Evolutionary conservation across 2,888 invertebrate genomes (phyloP).

Genomic region (Clitarchus hookeri): DNA sequence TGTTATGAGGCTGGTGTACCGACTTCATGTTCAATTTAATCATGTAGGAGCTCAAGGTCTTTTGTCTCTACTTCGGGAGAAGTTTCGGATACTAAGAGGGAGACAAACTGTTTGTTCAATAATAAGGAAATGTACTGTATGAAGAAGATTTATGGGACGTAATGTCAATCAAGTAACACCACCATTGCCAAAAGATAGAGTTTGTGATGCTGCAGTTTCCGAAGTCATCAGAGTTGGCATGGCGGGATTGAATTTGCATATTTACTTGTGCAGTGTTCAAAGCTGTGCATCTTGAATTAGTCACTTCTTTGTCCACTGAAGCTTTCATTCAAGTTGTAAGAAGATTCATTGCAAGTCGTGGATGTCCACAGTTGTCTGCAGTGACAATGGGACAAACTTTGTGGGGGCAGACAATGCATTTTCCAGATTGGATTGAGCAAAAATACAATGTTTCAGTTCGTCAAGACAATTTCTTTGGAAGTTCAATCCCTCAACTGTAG

Average conservation of each 20-base stretch:
- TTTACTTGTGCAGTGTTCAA: slow-evolving; percentile 53
- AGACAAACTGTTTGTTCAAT: too few species aligned
- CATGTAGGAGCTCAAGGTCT: too few species aligned
- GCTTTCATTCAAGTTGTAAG: too few species aligned
- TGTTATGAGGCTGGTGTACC: too few species aligned
- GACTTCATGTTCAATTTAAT: too few species aligned
- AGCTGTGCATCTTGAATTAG: slow-evolving; percentile 49
- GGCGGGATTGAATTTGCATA: slow-evolving; percentile 48
- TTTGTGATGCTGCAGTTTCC: too few species aligned
- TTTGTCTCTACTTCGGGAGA: too few species aligned
- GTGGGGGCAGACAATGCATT: background rate
- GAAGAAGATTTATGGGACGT: slow-evolving; percentile 40
- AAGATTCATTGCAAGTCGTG: slow-evolving; percentile 44
- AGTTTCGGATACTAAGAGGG: too few species aligned
- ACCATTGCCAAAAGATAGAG: slow-evolving; percentile 48
- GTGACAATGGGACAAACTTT: slow-evolving; percentile 4
- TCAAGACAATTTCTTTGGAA: background rate
- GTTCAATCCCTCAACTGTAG: slow-evolving; percentile 52
- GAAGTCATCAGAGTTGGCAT: too few species aligned
- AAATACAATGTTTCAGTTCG: background rate
- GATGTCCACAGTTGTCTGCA: slow-evolving; percentile 47
- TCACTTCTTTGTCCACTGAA: slow-evolving; percentile 29
- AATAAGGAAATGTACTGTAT: too few species aligned
- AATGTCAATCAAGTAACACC: slow-evolving; percentile 50
- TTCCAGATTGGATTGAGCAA: background rate